These are phyloP conservation scores for Aphelenchoides bicaudatus DNA, from an alignment of 2,888 invertebrate species.

Conservation along the genomic window DNA sequence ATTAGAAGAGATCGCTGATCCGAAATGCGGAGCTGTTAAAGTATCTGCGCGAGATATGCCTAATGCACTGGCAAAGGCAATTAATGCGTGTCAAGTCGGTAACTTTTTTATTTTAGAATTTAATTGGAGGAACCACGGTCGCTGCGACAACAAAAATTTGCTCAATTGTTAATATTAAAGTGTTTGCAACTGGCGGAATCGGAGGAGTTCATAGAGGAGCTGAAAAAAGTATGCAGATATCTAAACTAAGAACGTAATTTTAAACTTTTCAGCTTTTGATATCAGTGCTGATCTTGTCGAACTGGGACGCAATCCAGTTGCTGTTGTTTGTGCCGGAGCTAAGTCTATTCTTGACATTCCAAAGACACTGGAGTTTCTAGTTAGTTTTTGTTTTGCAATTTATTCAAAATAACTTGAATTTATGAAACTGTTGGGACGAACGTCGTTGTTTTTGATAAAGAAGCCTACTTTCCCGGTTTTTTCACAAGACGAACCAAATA, in stretches of 20 bases:
- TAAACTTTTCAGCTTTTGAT: conserved; percentile 69
- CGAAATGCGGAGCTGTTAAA: conserved; percentile 69
- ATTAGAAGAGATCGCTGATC: conserved; percentile 69
- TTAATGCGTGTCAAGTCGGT: no score
- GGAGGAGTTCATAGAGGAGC: conserved; percentile 92
- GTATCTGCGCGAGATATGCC: conserved; percentile 70
- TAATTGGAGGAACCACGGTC: conserved; percentile 90
- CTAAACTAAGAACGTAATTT: conserved; percentile 4
- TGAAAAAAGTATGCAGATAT: conserved; percentile 68
- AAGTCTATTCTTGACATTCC: conserved; percentile 95
- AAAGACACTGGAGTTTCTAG: conserved; percentile 86
- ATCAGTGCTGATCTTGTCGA: conserved; percentile 90
- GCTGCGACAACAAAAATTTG: conserved; percentile 86
- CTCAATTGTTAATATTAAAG: conserved; percentile 71
- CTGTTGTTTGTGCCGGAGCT: conserved; percentile 89
- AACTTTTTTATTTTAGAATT: conserved; percentile 61
- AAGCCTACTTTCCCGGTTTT: conserved; percentile 83
- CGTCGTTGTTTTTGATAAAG: conserved; percentile 73
- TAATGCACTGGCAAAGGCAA: conserved; percentile 41
- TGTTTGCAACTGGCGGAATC: conserved; percentile 88
- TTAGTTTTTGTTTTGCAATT: conserved; percentile 62
- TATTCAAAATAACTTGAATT: not conserved
- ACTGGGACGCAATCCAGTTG: conserved; percentile 78
- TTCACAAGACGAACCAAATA: conserved; percentile 76
- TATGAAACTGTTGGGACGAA: conserved; percentile 92